These are phyloP conservation scores for Meandrusa payeni DNA, from an alignment of 2,888 invertebrate genomes.

Conservation along the genomic window DNA sequence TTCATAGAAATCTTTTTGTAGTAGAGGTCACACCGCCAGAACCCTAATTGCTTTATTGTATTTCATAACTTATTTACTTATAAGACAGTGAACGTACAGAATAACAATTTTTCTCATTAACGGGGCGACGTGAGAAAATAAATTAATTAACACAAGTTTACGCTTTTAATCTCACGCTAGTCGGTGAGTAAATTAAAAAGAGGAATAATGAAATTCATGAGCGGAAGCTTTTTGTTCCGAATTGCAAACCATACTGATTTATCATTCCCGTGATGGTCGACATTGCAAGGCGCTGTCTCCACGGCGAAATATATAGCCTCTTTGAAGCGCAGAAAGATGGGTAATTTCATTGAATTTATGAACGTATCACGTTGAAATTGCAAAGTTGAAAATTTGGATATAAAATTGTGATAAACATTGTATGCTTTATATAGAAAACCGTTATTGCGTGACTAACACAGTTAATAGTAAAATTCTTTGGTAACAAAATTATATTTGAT, in stretches of 20 bases:
- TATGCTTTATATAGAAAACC: slow-evolving; percentile 30
- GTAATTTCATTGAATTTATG: slow-evolving; percentile 78
- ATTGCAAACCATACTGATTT: slow-evolving; percentile 62
- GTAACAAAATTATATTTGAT: no score
- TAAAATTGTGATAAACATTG: slow-evolving; percentile 63
- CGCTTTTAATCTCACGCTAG: slow-evolving; percentile 17
- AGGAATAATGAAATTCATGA: slow-evolving; percentile 38
- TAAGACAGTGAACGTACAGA: slow-evolving; percentile 13
- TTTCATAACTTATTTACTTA: slow-evolving; percentile 18
- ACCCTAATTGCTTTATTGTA: slow-evolving; percentile 19
- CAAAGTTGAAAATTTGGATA: slow-evolving; percentile 62
- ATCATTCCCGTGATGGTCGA: slow-evolving; percentile 69
- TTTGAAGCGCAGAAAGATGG: slow-evolving; percentile 77
- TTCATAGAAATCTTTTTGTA: slow-evolving; percentile 17
- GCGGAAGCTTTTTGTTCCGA: slow-evolving; percentile 41
- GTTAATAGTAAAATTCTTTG: no score
- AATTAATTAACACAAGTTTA: slow-evolving; percentile 20
- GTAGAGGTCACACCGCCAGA: slow-evolving; percentile 3
- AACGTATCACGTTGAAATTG: slow-evolving; percentile 69
- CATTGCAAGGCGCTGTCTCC: slow-evolving; percentile 69
- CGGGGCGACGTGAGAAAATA: slow-evolving; percentile 5
- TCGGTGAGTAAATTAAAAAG: slow-evolving; percentile 22
- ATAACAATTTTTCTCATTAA: slow-evolving; percentile 20
- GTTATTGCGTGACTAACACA: no score
- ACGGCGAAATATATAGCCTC: slow-evolving; percentile 70